Evolutionary conservation across 1,140 invertebrate genomes (phyloP).

Genomic region (Bombus vancouverensis): DNA sequence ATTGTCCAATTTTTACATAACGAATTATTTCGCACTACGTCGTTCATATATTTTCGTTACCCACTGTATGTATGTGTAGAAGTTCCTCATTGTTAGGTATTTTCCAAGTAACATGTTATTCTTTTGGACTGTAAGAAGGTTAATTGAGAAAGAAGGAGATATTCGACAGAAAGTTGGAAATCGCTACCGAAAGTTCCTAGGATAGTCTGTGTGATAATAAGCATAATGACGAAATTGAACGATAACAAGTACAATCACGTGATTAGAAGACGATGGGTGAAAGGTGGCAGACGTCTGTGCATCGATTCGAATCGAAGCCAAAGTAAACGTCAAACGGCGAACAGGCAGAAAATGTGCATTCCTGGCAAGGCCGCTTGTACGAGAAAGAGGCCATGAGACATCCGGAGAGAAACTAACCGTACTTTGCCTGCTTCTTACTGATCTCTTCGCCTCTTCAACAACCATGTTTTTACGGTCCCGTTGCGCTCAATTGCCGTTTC

Average conservation of each 20-base stretch:
- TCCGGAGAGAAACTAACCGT: slow-evolving; percentile 81
- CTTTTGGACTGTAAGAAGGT: neutral
- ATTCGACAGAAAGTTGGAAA: neutral
- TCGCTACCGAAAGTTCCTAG: neutral
- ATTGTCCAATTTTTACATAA: too few species aligned
- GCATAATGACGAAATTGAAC: slow-evolving; percentile 27
- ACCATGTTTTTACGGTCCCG: slow-evolving; percentile 54
- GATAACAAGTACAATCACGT: slow-evolving; percentile 20
- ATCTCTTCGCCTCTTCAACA: slow-evolving; percentile 31
- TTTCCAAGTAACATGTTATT: neutral
- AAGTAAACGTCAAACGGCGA: slow-evolving; percentile 67
- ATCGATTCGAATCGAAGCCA: slow-evolving; percentile 65
- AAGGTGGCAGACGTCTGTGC: slow-evolving; percentile 59
- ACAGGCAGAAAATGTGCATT: slow-evolving; percentile 78
- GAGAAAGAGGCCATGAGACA: slow-evolving; percentile 79
- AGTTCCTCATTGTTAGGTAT: neutral
- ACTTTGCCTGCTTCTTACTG: slow-evolving; percentile 66
- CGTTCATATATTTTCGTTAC: too few species aligned
- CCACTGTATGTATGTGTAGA: too few species aligned
- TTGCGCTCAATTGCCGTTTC: slow-evolving; percentile 10
- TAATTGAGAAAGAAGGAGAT: neutral
- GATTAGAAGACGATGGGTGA: slow-evolving; percentile 51
- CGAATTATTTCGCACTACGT: too few species aligned
- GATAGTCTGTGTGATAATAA: neutral
- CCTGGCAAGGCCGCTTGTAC: slow-evolving; percentile 78